phyloP scores from a whole-genome alignment of 2,888 invertebrate species.

The Mesorhabditis spiculigera region DNA sequence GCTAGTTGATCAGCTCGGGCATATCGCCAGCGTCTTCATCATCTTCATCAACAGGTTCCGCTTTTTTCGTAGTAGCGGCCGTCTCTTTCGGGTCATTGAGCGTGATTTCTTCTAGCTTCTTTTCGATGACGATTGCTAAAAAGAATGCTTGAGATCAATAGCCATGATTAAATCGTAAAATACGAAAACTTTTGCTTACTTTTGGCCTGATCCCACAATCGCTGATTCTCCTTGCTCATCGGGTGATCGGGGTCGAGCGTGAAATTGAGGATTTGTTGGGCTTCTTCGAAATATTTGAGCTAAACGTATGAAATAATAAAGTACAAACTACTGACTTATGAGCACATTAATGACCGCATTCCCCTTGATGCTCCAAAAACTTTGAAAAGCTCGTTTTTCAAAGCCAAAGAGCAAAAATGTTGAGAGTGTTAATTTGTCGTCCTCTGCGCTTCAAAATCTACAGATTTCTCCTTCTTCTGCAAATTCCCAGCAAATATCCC shows the following conservation, averaged over 20 bases:
- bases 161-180: background rate
- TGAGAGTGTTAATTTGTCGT: too few species aligned
- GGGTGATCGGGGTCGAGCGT: conserved; percentile 22
- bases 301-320: background rate
- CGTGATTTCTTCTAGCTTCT: background rate
- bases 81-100: conserved; percentile 7
- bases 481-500: conserved; percentile 29
- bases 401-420: too few species aligned
- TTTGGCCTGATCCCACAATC: conserved; percentile 5
- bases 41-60: conserved; percentile 3
- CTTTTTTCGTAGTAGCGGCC: background rate
- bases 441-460: background rate
- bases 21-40: conserved; percentile 9
- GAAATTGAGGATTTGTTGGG: conserved; percentile 16
- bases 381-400: too few species aligned
- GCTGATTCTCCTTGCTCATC: conserved; percentile 18
- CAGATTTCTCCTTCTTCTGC: conserved; percentile 10
- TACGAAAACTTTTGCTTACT: background rate
- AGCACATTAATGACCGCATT: too few species aligned
- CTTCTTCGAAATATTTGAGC: conserved; percentile 14
- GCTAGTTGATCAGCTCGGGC: conserved; percentile 7
- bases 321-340: conserved; percentile 1
- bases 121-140: background rate
- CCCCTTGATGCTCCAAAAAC: too few species aligned
- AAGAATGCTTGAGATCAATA: background rate